Evolutionary conservation across 2,797 vertebrate genomes (phyloP), one percentile per base, ranked within the genome.

Genomic region (Triplophysa yarkandensis): DNA sequence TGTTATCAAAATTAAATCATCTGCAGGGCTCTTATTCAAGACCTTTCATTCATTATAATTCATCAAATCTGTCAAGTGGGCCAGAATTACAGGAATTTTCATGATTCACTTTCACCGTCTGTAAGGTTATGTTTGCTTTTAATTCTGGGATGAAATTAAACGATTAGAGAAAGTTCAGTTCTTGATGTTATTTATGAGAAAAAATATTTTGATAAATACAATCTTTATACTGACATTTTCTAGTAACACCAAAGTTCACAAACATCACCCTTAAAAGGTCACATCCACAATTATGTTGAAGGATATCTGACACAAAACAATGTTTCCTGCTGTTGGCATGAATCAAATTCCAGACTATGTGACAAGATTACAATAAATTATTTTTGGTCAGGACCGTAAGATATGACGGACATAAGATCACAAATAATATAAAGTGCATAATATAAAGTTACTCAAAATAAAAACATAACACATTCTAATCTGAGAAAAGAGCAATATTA

Each of bases 321-420:
- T 62, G 16, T 27, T 71, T 3, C 27, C 10, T 21, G 16, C 17
- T 57, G n/a, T 57, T 28, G 11, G 8, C 65, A 68, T 55, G 14
- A 68, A 27, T 34, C 55, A 61, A 48, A 50, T n/a, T n/a, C n/a
- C n/a, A 62, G 23, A 60, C 58, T 2, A 43, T n/a, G n/a, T 39
- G 39, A 52, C 34, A 55, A 13, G 5, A 69, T 58, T 57, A 43
- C 27, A 11, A 57, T 30, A 6, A 69, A 41, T 11, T 43, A 4
- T 9, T 36, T 11, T 16, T 17, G 28, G 8, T 44, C 7, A 21
- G 17, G 46, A 21, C 11, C 41, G 34, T 9, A 44, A 34, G 16
- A 52, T n/a, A 28, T 11, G 60, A 41, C 69, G 62, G 34, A 39
- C 30, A 39, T n/a, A n/a, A n/a, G 23, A 10, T 39, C 39, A 19